These are phyloP conservation scores for Abscondita cerata DNA, from an alignment of 2,888 invertebrate species.

Conservation along the genomic window DNA sequence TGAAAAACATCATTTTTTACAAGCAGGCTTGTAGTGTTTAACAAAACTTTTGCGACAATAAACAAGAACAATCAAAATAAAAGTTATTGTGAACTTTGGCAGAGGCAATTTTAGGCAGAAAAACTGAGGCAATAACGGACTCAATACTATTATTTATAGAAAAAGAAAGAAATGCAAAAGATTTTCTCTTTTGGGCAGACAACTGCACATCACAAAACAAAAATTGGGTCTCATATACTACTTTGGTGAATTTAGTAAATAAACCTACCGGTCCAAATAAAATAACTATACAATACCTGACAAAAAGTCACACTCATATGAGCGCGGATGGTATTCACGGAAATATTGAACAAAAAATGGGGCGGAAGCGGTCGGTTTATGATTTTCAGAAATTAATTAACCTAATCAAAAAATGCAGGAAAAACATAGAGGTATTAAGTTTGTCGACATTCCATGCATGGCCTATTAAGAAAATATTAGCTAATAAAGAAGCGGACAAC, in stretches of 20 bases:
- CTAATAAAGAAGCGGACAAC: neutral
- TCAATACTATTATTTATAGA: neutral
- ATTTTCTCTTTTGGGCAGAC: constrained; percentile 9
- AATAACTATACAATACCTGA: constrained; percentile 1
- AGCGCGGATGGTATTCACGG: too few species aligned
- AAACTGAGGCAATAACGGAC: neutral
- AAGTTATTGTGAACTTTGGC: neutral
- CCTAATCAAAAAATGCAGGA: neutral
- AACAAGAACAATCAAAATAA: neutral
- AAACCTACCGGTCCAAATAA: neutral
- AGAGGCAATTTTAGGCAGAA: neutral
- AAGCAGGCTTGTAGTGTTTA: neutral
- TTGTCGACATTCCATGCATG: neutral
- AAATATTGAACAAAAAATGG: neutral
- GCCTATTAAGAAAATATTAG: neutral
- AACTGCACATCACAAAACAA: constrained; percentile 4
- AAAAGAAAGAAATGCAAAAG: too few species aligned
- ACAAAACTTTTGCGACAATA: neutral
- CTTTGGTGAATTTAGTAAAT: neutral
- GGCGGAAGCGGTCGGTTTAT: neutral
- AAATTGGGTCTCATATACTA: neutral
- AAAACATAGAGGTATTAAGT: neutral
- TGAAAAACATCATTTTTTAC: neutral
- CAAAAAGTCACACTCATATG: constrained; percentile 6
- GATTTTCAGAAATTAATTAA: neutral